Percentiles rank a stretch among this genome's conserved stretches.
These are phyloP conservation scores for Onchidella celtica DNA, from an alignment of 2,888 invertebrate species.

Conservation along the genomic window DNA sequence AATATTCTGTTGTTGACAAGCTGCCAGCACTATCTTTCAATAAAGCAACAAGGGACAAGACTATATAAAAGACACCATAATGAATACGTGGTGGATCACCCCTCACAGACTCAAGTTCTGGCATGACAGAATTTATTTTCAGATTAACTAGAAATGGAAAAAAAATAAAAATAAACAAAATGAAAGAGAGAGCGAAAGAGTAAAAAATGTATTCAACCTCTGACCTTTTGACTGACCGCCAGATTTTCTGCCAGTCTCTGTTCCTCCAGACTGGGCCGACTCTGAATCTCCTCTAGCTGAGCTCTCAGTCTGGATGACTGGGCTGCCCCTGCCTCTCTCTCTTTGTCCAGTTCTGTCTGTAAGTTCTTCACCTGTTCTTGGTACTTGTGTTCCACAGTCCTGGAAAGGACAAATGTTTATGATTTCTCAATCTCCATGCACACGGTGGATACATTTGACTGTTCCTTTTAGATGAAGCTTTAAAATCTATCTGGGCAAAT, in stretches of 20 bases:
- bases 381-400: constrained; percentile 88
- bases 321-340: constrained; percentile 87
- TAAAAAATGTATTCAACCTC: not conserved
- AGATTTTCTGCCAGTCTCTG: constrained; percentile 85
- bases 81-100: no score
- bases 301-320: constrained; percentile 80
- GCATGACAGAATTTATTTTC: no score
- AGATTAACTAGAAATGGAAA: no score
- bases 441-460: no score
- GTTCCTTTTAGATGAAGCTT: no score
- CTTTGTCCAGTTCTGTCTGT: constrained; percentile 86
- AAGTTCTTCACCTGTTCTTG: constrained; percentile 88
- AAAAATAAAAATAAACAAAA: constrained; percentile 19
- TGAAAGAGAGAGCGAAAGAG: not conserved
- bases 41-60: no score
- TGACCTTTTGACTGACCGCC: constrained; percentile 82
- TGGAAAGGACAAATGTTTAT: constrained; percentile 69
- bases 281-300: constrained; percentile 85
- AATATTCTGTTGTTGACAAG: no score
- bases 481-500: no score
- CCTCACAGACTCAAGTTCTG: no score
- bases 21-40: no score
- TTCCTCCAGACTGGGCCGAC: constrained; percentile 82
- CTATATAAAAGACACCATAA: no score
- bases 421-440: no score